Percentiles rank a stretch among this genome's conserved stretches.
Conservation (phyloP, 1,140 invertebrate species). For the Leptopilina clavipes region DNA sequence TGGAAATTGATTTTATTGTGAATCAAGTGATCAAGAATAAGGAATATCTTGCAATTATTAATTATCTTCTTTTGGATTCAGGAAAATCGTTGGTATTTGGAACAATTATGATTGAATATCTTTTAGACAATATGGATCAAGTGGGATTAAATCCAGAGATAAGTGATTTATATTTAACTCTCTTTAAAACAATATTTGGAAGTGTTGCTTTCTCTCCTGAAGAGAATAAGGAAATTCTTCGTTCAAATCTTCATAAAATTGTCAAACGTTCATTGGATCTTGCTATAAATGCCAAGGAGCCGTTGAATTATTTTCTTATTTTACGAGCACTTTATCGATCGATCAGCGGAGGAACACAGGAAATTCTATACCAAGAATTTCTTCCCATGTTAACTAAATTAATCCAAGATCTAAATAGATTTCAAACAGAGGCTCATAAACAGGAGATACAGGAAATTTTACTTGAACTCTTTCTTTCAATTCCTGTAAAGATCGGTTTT, state of each 20-base stretch:
- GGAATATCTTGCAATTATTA: constrained; percentile 94
- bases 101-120: constrained; percentile 96
- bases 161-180: constrained; percentile 94
- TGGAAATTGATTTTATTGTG: constrained; percentile 95
- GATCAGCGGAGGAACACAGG: constrained; percentile 98
- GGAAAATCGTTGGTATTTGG: constrained; percentile 97
- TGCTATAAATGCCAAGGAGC: constrained; percentile 97
- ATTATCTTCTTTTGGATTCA: constrained; percentile 94
- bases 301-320: constrained; percentile 97
- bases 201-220: constrained; percentile 95
- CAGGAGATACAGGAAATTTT: constrained; percentile 99
- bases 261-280: constrained; percentile 98
- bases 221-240: constrained; percentile 98
- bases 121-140: constrained; percentile 95
- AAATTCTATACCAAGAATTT: constrained; percentile 98
- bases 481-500: constrained; percentile 96
- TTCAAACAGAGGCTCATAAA: constrained; percentile 97
- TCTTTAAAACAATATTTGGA: constrained; percentile 98
- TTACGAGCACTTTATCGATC: constrained; percentile 89
- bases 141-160: constrained; percentile 97
- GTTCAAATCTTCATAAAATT: constrained; percentile 96
- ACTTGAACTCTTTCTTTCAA: constrained; percentile 97
- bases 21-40: constrained; percentile 95
- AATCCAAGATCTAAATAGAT: constrained; percentile 94
- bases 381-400: constrained; percentile 95